Conservation (phyloP, 2,888 invertebrate genomes). For the Noctua pronuba region DNA sequence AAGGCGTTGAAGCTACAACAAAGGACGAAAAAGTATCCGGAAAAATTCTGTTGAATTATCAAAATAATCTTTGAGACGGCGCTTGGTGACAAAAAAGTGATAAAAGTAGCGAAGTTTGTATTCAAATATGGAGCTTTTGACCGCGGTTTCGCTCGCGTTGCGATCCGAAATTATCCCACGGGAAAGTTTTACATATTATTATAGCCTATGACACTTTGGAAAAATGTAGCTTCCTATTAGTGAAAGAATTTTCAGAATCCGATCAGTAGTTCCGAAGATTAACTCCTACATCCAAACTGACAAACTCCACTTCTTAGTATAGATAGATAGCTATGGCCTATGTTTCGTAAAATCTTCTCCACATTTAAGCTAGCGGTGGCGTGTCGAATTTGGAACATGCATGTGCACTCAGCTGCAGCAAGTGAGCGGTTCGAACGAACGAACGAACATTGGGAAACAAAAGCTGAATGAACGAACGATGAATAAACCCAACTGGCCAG, state of each 20-base stretch:
- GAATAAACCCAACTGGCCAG: constrained; percentile 49
- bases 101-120: constrained; percentile 23
- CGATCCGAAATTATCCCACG: background rate
- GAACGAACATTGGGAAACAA: constrained; percentile 46
- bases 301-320: background rate
- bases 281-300: background rate
- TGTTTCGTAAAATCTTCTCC: constrained; percentile 22
- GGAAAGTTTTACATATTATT: background rate
- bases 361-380: constrained; percentile 41
- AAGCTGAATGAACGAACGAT: constrained; percentile 63
- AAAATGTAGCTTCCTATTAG: background rate
- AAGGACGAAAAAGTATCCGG: constrained; percentile 16
- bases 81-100: constrained; percentile 18
- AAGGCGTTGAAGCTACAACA: constrained; percentile 21
- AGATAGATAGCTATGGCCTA: background rate
- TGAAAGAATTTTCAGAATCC: background rate
- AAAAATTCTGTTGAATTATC: background rate
- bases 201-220: background rate
- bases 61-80: constrained; percentile 4
- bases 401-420: constrained; percentile 60
- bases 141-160: background rate
- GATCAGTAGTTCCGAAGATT: background rate
- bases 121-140: background rate
- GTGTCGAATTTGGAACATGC: constrained; percentile 56
- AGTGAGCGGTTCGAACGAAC: constrained; percentile 31